Percentiles rank a stretch among this genome's conserved stretches.
Conservation (phyloP, 1,140 invertebrate species). For the Papilio machaon region DNA sequence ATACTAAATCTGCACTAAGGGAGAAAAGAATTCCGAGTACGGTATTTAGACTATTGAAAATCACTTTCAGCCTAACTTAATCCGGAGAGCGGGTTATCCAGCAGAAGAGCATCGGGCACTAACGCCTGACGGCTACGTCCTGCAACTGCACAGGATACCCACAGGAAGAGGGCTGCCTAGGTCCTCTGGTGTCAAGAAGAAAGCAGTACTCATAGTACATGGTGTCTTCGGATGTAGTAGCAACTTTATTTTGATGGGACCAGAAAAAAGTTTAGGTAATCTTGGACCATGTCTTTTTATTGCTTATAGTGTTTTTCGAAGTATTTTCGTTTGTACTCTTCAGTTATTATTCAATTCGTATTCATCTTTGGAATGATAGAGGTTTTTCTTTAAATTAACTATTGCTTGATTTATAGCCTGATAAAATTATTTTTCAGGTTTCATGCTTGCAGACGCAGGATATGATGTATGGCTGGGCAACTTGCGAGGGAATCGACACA, state of each 20-base stretch:
- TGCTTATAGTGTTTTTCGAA: too few relatives aligned
- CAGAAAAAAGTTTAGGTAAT: constrained; percentile 84
- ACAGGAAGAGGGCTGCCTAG: constrained; percentile 54
- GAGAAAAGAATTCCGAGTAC: too few relatives aligned
- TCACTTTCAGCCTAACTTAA: constrained; percentile 72
- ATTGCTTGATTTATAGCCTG: neutral
- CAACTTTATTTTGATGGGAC: constrained; percentile 87
- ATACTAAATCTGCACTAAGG: too few relatives aligned
- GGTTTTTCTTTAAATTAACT: neutral
- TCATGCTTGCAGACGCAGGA: constrained; percentile 84
- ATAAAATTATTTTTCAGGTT: constrained; percentile 69
- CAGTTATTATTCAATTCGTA: neutral
- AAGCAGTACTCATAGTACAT: constrained; percentile 86
- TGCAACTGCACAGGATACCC: constrained; percentile 87
- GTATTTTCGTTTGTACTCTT: too few relatives aligned
- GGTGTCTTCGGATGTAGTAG: constrained; percentile 87
- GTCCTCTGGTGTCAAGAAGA: constrained; percentile 68
- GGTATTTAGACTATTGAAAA: neutral
- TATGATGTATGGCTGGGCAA: constrained; percentile 92
- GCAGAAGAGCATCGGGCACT: constrained; percentile 85
- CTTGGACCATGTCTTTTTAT: neutral
- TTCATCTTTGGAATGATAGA: neutral
- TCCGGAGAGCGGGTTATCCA: constrained; percentile 83
- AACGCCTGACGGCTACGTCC: constrained; percentile 88
- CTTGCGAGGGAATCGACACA: constrained; percentile 84